Conservation (phyloP, 2,888 invertebrate genomes). For the Synanthedon myopaeformis region DNA sequence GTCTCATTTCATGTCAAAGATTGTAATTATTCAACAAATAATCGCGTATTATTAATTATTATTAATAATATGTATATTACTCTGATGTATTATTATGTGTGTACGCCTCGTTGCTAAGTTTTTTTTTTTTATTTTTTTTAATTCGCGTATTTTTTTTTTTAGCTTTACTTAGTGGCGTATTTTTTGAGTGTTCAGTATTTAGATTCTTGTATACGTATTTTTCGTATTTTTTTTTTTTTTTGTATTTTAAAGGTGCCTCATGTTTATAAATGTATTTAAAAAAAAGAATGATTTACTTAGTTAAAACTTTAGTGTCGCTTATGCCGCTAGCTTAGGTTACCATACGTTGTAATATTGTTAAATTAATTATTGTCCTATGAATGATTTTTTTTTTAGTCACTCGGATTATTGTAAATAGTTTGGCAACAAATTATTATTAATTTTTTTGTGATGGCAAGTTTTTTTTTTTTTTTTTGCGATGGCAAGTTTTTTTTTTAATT, state of each 20-base stretch:
- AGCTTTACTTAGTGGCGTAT: not conserved
- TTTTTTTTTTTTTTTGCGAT: constrained; percentile 11
- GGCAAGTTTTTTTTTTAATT: constrained; percentile 18
- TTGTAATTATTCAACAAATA: constrained; percentile 31
- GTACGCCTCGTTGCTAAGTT: not conserved
- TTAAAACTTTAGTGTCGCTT: constrained; percentile 6
- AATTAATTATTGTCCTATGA: not conserved
- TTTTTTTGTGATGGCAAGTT: constrained; percentile 54
- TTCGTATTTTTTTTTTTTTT: not conserved
- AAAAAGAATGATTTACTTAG: not conserved
- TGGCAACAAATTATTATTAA: constrained; percentile 62
- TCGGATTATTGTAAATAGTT: constrained; percentile 52
- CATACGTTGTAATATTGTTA: constrained; percentile 7
- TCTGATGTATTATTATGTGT: not conserved
- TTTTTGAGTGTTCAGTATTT: not conserved
- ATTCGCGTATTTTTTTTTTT: not conserved
- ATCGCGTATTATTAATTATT: not conserved
- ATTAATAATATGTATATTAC: not conserved
- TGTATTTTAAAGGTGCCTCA: not conserved
- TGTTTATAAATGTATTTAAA: not conserved
- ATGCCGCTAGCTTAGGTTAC: constrained; percentile 19
- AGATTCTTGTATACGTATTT: not conserved
- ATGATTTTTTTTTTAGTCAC: constrained; percentile 26
- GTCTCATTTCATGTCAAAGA: constrained; percentile 66
- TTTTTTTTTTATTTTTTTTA: not conserved